phyloP scores from a whole-genome alignment of 2,888 invertebrate species.

The Protodeltote pygarga region DNA sequence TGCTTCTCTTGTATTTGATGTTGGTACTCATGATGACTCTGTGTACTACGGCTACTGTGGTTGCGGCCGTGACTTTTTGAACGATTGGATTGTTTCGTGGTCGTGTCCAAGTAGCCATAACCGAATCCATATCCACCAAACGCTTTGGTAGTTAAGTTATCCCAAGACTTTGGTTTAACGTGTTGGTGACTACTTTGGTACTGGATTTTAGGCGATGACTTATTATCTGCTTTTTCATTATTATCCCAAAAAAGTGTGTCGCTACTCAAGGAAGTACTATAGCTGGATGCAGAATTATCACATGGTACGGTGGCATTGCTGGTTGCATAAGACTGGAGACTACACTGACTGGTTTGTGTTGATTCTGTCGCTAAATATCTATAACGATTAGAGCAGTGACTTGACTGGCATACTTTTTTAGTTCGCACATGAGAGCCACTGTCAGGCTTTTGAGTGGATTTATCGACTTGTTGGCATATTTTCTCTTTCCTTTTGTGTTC shows the following conservation, averaged over 20 bases:
- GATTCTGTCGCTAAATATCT: constrained; percentile 90
- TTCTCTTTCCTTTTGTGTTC: constrained; percentile 88
- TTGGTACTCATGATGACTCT: constrained; percentile 84
- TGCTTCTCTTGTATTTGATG: constrained; percentile 77
- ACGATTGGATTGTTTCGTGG: constrained; percentile 71
- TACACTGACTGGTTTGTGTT: constrained; percentile 92
- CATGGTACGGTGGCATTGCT: constrained; percentile 89
- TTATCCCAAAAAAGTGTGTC: constrained; percentile 96
- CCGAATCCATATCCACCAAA: constrained; percentile 95
- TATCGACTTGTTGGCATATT: constrained; percentile 84
- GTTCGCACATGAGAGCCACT: constrained; percentile 79
- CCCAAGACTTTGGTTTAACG: constrained; percentile 95
- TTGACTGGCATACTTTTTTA: constrained; percentile 76
- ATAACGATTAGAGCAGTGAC: constrained; percentile 79
- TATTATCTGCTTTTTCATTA: constrained; percentile 78
- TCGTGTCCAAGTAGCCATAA: constrained; percentile 93
- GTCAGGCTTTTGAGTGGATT: constrained; percentile 79
- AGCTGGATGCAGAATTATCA: constrained; percentile 92
- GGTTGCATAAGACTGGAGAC: constrained; percentile 93
- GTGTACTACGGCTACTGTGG: constrained; percentile 87
- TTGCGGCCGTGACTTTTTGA: constrained; percentile 84
- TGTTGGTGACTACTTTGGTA: constrained; percentile 81
- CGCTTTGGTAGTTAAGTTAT: constrained; percentile 94
- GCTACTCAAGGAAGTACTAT: constrained; percentile 94
- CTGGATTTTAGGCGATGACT: constrained; percentile 81